Evolutionary conservation across 2,113 vertebrate genomes (phyloP), one percentile per base, ranked within the genome.

Genomic region (Alligator mississippiensis): DNA sequence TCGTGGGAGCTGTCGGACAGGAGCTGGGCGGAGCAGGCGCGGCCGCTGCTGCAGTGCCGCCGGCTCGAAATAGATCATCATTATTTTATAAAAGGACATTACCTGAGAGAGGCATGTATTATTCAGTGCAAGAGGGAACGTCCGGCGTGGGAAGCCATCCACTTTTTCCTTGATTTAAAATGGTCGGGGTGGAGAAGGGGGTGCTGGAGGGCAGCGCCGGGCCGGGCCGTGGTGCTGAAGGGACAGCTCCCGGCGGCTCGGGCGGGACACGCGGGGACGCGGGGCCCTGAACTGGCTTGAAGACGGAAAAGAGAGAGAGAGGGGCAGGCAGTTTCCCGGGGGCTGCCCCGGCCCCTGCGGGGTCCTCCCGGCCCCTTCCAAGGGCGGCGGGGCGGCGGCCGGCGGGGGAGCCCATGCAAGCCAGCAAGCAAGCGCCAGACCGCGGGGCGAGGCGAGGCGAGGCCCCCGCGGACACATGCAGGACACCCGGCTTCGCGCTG

Each of bases 61-160:
- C 59, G 38, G 38, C 38, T 8, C 38, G 38, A 38, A 5, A 38
- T 8, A 8, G 38, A 38, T 38, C 38, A 38, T 8, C 38, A 8
- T 8, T 78, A 28, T 87, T 90, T 93, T 96, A 96, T 79, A 97
- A 97, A 97, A 97, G 87, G 96, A 95, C 95, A 58, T 97, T 97
- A 98, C 97, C 97, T 98, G 97, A 98, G 97, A 97, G 93, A 97
- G 97, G 97, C 94, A 62, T 90, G 96, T 91, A 85, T 85, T 88
- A 90, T 80, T 97, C 97, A 97, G 97, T 97, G 96, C 97, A 94
- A 95, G 93, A 95, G 95, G 96, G 95, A 77, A 82, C 90, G 57
- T 84, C 93, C 93, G 90, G 10, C 21, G 55, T 34, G 66, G 62
- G 63, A 77, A 66, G 86, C 94, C 63, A 86, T 80, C 83, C 82